Evolutionary conservation across 1,140 invertebrate genomes (phyloP).

Genomic region (Spodoptera litura): DNA sequence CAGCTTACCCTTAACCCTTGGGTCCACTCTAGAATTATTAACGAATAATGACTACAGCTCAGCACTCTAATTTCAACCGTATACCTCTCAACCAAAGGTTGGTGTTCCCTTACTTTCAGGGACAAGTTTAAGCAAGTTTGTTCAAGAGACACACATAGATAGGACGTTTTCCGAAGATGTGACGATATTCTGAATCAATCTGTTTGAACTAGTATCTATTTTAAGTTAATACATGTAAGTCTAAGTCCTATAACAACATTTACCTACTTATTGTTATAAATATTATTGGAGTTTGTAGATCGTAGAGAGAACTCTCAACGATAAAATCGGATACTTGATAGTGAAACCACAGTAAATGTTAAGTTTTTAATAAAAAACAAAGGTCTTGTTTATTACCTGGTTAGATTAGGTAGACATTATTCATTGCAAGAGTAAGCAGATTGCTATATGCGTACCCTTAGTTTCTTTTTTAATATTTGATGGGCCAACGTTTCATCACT

Average conservation of each 20-base stretch:
- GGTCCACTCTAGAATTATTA: slow-evolving; percentile 51
- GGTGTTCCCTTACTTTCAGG: background rate
- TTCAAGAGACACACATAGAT: slow-evolving; percentile 21
- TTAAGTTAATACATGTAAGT: slow-evolving; percentile 1
- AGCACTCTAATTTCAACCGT: slow-evolving; percentile 27
- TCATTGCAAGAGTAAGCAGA: too few species aligned
- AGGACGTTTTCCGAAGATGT: slow-evolving; percentile 32
- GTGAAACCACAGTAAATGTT: too few species aligned
- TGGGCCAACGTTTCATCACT: too few species aligned
- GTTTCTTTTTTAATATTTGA: too few species aligned
- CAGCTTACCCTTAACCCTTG: slow-evolving; percentile 47
- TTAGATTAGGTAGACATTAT: too few species aligned
- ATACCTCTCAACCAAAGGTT: background rate
- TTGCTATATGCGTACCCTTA: too few species aligned
- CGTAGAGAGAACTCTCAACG: too few species aligned
- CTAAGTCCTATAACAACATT: background rate
- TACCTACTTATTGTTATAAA: too few species aligned
- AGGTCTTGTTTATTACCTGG: too few species aligned
- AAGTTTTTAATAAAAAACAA: too few species aligned
- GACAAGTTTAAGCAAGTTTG: slow-evolving; percentile 12
- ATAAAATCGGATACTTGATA: too few species aligned
- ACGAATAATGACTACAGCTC: slow-evolving; percentile 43
- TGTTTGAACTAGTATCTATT: slow-evolving; percentile 25
- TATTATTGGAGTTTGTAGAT: too few species aligned
- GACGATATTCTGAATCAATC: slow-evolving; percentile 37